These are phyloP conservation scores for Laspeyria flexula DNA, from an alignment of 2,888 invertebrate species.

Conservation along the genomic window DNA sequence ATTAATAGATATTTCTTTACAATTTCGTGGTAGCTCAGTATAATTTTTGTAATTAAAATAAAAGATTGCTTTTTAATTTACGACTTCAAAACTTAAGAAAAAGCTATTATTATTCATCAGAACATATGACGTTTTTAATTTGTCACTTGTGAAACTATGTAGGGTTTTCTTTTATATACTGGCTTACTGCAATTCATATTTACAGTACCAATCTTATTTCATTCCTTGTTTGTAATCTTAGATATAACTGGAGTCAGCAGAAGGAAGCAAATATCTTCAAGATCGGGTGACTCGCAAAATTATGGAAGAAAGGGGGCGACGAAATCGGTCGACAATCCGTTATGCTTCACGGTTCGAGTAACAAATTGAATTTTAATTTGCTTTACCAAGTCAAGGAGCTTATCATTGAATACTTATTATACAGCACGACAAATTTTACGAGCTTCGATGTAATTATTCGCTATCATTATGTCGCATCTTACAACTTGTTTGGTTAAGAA, in stretches of 20 bases:
- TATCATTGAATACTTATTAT: conserved; percentile 80
- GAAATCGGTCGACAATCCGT: conserved; percentile 80
- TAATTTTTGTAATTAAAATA: too few relatives aligned
- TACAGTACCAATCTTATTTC: conserved; percentile 18
- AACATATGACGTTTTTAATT: too few relatives aligned
- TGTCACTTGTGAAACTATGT: too few relatives aligned
- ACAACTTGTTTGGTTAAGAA: conserved; percentile 41
- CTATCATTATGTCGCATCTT: conserved; percentile 50
- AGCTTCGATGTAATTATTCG: conserved; percentile 66
- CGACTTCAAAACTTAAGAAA: too few relatives aligned
- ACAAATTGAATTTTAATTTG: conserved; percentile 85
- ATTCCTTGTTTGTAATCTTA: conserved; percentile 45
- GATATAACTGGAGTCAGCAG: conserved; percentile 61
- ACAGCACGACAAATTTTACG: conserved; percentile 70
- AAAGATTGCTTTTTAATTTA: too few relatives aligned
- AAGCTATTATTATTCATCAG: too few relatives aligned
- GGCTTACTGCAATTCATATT: neutral
- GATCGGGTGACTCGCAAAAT: conserved; percentile 74
- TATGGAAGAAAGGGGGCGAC: conserved; percentile 78
- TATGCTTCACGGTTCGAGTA: conserved; percentile 79
- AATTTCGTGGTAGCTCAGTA: too few relatives aligned
- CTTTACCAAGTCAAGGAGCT: conserved; percentile 80
- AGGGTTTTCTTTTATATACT: too few relatives aligned
- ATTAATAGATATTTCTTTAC: too few relatives aligned
- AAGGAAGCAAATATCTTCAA: conserved; percentile 62